phyloP scores from a whole-genome alignment of 2,888 invertebrate species.

The Patella caerulea region DNA sequence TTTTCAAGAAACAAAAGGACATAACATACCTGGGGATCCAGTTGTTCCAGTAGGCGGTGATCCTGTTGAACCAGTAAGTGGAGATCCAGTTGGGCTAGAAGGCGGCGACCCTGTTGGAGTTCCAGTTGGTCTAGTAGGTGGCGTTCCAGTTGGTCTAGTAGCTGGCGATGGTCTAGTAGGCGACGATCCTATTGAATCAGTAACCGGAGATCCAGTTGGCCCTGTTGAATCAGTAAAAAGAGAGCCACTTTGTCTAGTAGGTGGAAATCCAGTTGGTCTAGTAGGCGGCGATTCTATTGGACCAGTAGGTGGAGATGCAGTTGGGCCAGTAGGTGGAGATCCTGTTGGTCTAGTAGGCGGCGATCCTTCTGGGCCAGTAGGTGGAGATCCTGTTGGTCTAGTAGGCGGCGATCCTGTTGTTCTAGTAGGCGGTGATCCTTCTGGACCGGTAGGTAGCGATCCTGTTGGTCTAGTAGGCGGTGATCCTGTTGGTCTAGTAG shows the following conservation, averaged over 20 bases:
- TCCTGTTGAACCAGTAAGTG: background rate
- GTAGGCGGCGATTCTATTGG: background rate
- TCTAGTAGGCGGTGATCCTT: background rate
- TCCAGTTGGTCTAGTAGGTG: background rate
- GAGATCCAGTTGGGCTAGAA: background rate
- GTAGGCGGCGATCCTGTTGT: background rate
- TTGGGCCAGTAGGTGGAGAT: background rate
- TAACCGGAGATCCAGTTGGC: background rate
- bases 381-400: background rate
- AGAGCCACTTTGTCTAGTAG: background rate
- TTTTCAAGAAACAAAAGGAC: background rate
- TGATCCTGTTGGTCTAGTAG: background rate
- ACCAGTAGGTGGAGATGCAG: background rate
- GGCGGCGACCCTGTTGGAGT: background rate
- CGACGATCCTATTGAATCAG: background rate
- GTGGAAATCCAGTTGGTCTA: background rate
- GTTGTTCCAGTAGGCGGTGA: background rate
- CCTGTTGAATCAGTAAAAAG: background rate
- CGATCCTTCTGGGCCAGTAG: background rate
- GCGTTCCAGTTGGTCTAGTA: background rate
- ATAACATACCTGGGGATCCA: background rate
- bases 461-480: background rate
- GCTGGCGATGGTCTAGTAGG: background rate
- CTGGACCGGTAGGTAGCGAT: background rate
- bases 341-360: background rate